Evolutionary conservation across 1,140 invertebrate genomes (phyloP).

Genomic region (Megalopta genalis): DNA sequence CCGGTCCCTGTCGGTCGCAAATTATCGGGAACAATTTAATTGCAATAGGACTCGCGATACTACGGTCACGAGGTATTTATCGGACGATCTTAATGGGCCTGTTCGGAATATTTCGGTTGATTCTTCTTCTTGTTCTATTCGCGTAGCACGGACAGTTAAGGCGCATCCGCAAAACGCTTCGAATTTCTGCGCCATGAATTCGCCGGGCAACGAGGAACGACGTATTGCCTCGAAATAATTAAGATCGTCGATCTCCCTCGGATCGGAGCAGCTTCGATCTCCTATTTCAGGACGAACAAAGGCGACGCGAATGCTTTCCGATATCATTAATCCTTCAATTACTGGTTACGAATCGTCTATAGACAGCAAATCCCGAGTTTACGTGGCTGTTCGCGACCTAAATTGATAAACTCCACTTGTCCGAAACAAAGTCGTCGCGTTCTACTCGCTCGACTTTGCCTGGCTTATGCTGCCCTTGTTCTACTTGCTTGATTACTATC

Average conservation of each 20-base stretch:
- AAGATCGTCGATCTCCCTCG: not conserved
- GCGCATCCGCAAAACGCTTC: not conserved
- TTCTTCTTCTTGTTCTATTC: not conserved
- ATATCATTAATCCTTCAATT: too few species aligned
- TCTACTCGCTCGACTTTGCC: too few species aligned
- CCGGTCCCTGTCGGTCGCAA: not conserved
- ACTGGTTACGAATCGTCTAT: too few species aligned
- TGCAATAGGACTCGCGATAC: constrained; percentile 13
- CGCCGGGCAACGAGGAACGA: not conserved
- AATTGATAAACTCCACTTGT: too few species aligned
- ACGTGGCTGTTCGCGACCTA: too few species aligned
- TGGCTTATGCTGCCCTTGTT: too few species aligned
- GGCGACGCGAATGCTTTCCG: too few species aligned
- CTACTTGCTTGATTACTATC: too few species aligned
- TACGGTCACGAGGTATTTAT: constrained; percentile 12
- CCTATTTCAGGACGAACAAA: too few species aligned
- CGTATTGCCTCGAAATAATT: not conserved
- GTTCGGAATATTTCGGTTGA: constrained; percentile 5
- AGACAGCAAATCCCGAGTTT: too few species aligned
- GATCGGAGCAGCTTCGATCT: too few species aligned
- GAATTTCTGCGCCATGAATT: not conserved
- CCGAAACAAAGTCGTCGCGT: too few species aligned
- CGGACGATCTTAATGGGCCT: constrained; percentile 3
- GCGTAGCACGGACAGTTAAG: not conserved
- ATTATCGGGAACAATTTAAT: constrained; percentile 41